These are phyloP conservation scores for Tipula vernalis DNA, from an alignment of 2,888 invertebrate species.

Conservation along the genomic window DNA sequence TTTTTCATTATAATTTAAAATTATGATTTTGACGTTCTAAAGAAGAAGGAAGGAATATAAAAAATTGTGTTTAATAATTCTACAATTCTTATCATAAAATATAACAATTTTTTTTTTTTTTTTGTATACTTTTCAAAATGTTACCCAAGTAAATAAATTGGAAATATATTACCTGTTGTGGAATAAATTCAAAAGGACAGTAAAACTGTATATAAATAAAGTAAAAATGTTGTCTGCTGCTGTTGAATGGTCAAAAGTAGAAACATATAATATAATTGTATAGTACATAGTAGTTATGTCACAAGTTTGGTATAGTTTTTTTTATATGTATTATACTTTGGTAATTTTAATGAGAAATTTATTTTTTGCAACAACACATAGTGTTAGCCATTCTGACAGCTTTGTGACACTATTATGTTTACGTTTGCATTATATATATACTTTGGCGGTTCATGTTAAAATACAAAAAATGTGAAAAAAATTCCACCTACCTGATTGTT, in stretches of 20 bases:
- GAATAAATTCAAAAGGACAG: background rate
- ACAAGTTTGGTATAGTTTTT: background rate
- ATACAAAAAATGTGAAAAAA: too few relatives aligned
- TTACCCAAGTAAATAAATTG: background rate
- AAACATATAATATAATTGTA: background rate
- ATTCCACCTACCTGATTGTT: slow-evolving; percentile 67
- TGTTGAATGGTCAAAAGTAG: background rate
- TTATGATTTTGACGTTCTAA: background rate
- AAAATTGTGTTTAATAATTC: background rate
- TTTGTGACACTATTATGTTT: too few relatives aligned
- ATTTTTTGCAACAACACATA: too few relatives aligned
- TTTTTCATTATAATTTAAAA: background rate
- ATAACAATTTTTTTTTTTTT: background rate
- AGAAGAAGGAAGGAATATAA: background rate
- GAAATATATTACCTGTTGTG: background rate
- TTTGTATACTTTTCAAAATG: background rate
- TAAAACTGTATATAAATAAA: background rate
- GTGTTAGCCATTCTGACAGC: too few relatives aligned
- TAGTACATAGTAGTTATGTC: background rate
- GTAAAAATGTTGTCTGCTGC: background rate
- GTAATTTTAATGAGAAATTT: too few relatives aligned
- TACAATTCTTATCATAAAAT: background rate
- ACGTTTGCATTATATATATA: too few relatives aligned
- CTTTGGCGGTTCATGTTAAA: too few relatives aligned
- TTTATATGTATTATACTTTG: too few relatives aligned